These are phyloP conservation scores for Vidua macroura DNA, from an alignment of 2,113 vertebrate genomes.

Conservation along the genomic window DNA sequence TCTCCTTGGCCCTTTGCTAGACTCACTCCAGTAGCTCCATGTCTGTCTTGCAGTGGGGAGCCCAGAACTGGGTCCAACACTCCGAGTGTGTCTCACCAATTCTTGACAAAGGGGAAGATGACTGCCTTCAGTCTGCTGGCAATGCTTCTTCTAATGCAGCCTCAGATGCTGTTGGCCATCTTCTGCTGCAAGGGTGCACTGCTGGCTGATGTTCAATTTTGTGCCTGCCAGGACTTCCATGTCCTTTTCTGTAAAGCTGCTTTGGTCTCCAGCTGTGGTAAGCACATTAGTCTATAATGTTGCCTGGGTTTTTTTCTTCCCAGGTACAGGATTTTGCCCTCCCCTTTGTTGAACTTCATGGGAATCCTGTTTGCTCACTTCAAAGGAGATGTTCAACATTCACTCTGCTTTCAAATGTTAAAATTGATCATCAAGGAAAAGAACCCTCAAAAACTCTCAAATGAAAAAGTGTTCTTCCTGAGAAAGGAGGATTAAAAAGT, in stretches of 20 bases:
- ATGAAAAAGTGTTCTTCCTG: not conserved
- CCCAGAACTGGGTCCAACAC: not conserved
- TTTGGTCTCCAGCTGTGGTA: not conserved
- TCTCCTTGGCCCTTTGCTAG: not conserved
- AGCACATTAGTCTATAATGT: too few relatives aligned
- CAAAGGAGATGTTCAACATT: not conserved
- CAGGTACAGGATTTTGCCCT: not conserved
- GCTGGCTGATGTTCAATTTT: not conserved
- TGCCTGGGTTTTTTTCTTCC: not conserved
- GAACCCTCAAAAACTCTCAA: not conserved
- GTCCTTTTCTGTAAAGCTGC: not conserved
- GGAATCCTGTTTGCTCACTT: not conserved
- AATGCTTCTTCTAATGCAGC: not conserved
- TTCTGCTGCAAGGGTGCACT: not conserved
- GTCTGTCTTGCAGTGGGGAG: not conserved
- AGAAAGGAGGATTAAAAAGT: constrained; percentile 11
- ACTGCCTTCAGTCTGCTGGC: not conserved
- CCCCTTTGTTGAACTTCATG: not conserved
- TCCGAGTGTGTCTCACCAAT: not conserved
- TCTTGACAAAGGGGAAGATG: not conserved
- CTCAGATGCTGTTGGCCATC: not conserved
- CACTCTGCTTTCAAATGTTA: not conserved
- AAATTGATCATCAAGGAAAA: not conserved
- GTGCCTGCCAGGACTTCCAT: not conserved
- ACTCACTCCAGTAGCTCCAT: not conserved